Evolutionary conservation across 1,140 invertebrate genomes (phyloP).

Genomic region (Rhagoletis zephyria): DNA sequence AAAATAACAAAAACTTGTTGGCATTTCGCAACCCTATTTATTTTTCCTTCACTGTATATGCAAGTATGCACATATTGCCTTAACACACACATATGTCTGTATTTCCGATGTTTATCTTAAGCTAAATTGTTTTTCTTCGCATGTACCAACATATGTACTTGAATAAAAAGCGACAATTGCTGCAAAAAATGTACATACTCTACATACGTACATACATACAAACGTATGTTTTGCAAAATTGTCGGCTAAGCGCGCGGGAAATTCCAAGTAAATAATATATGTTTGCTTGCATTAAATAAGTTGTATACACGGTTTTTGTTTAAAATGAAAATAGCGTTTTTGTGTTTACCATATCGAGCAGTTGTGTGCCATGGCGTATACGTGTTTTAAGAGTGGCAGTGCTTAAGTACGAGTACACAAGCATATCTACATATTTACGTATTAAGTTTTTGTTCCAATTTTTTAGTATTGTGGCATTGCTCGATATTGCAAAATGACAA

Average conservation of each 20-base stretch:
- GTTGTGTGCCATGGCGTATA: conserved; percentile 8
- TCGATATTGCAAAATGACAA: conserved; percentile 26
- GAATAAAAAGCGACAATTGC: neutral
- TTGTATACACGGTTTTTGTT: neutral
- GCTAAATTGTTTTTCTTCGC: neutral
- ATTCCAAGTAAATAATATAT: neutral
- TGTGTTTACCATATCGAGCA: neutral
- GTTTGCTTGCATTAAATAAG: neutral
- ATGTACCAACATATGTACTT: neutral
- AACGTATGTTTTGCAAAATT: neutral
- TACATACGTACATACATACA: neutral
- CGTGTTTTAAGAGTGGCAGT: neutral
- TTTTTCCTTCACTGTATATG: neutral
- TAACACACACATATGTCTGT: neutral
- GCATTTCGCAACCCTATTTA: too few relatives aligned
- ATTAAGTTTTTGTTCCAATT: conserved; percentile 1
- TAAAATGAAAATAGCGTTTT: neutral
- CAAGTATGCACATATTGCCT: neutral
- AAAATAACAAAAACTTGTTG: too few relatives aligned
- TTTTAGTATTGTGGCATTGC: neutral
- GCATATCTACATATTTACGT: neutral
- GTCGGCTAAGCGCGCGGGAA: neutral
- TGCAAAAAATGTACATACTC: neutral
- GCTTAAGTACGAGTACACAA: too few relatives aligned
- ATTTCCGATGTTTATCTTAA: neutral